Evolutionary conservation across 2,113 vertebrate genomes (phyloP), one percentile per base, ranked within the genome.

Genomic region (Gallinago undulata): DNA sequence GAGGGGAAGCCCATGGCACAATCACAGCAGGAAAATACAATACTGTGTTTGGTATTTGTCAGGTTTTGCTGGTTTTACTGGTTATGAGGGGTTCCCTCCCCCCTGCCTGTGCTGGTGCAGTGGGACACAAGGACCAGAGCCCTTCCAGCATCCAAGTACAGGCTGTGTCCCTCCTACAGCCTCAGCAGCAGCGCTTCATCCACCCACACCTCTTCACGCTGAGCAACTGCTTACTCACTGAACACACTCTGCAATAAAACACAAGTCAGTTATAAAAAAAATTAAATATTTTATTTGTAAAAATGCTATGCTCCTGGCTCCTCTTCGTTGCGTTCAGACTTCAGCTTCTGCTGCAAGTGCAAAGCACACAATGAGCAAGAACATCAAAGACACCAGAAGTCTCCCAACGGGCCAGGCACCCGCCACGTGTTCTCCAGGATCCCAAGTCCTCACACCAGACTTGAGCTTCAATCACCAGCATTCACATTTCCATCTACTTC

Each of bases 251-350:
- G 2, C 7, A 93, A 89, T 33, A 57, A 94, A 68, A 64, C 60
- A 94, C 4, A 57, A 72, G 10, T 8, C 2, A 22, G n/a, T 64
- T 79, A 53, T 30, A 67, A 53, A 72, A 80, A 83, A 68, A 63
- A 19, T 19, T 18, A 60, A 80, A 7, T 74, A 24, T 22, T 97
- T 97, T 97, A 97, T 97, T 97, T 66, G 56, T 7, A 13, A 37
- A 16, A 72, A 19, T 1, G 19, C 4, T 24, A 25, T 8, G 13
- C 37, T 90, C 90, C 73, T 51, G 72, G 75, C 37, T 96, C 93
- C 79, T 96, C 95, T 94, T 96, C 93, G 30, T 4, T 37, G 74
- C 59, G 13, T 62, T 74, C 37, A 2, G 84, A 31, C 39, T 89
- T 60, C 89, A 22, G 72, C 84, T 59, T 60, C 87, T 75, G 76